Percentiles rank a stretch among this genome's conserved stretches.
Evolutionary conservation across 2,113 vertebrate genomes (phyloP).

Genomic region (Barbus barbus): DNA sequence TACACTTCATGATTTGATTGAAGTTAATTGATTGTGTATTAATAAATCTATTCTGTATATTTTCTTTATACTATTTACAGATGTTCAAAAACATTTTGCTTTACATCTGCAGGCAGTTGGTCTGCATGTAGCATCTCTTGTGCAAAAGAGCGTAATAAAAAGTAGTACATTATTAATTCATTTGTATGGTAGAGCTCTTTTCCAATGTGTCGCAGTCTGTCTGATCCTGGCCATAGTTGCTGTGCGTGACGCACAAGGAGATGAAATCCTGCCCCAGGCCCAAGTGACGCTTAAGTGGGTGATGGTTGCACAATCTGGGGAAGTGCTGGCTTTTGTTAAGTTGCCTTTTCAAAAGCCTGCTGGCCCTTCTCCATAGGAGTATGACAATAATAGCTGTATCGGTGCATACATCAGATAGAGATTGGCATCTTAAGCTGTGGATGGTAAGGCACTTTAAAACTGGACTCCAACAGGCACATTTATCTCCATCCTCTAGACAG

Average conservation of each 20-base stretch:
- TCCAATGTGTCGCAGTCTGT: not conserved
- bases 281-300: constrained; percentile 44
- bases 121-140: not conserved
- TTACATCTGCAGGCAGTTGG: not conserved
- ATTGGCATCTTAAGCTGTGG: constrained; percentile 51
- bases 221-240: constrained; percentile 6
- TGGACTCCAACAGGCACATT: constrained; percentile 51
- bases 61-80: not conserved
- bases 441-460: not conserved
- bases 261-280: constrained; percentile 37
- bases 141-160: not conserved
- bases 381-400: constrained; percentile 46
- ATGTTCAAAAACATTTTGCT: not conserved
- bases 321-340: constrained; percentile 35
- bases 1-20: not conserved
- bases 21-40: not conserved
- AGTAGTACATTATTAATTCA: not conserved
- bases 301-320: constrained; percentile 46
- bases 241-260: constrained; percentile 35
- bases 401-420: constrained; percentile 46
- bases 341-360: constrained; percentile 19
- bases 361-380: constrained; percentile 23
- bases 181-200: not conserved
- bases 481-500: constrained; percentile 46
- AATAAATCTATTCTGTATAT: not conserved